Conservation (phyloP, 2,888 invertebrate genomes). For the Dolichomitus sp. region DNA sequence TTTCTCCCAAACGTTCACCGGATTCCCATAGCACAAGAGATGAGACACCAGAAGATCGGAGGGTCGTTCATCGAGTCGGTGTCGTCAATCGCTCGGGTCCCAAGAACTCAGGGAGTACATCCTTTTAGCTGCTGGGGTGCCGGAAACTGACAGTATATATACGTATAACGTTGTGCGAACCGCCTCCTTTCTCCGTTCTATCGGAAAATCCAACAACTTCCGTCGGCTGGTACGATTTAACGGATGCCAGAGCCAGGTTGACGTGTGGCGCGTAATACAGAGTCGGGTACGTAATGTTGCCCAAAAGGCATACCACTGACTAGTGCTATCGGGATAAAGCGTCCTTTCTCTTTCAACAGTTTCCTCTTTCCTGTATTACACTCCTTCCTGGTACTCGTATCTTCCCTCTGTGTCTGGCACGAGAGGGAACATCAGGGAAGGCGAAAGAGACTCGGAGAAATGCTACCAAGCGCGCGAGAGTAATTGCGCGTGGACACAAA, state of each 20-base stretch:
- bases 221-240: conserved; percentile 65
- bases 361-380: conserved; percentile 58
- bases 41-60: not conserved
- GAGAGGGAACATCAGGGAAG: conserved; percentile 10
- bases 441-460: conserved; percentile 16
- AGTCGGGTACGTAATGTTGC: conserved; percentile 13
- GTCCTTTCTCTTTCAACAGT: conserved; percentile 56
- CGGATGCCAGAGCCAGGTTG: conserved; percentile 64
- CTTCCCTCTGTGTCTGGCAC: conserved; percentile 17
- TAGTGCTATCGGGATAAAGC: conserved; percentile 18
- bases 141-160: conserved; percentile 34
- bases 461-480: conserved; percentile 58
- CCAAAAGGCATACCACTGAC: conserved; percentile 9
- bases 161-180: not conserved
- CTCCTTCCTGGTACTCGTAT: conserved; percentile 45
- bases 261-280: conserved; percentile 53
- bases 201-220: conserved; percentile 68
- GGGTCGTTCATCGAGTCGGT: conserved; percentile 23
- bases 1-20: conserved; percentile 25
- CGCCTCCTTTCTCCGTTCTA: conserved; percentile 51
- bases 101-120: conserved; percentile 28
- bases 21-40: conserved; percentile 11
- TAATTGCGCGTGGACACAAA: conserved; percentile 67
- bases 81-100: conserved; percentile 15
- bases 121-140: conserved; percentile 23